Base-by-base conservation (phyloP, 1,140 invertebrate species). In the Helicoverpa armigera region DNA sequence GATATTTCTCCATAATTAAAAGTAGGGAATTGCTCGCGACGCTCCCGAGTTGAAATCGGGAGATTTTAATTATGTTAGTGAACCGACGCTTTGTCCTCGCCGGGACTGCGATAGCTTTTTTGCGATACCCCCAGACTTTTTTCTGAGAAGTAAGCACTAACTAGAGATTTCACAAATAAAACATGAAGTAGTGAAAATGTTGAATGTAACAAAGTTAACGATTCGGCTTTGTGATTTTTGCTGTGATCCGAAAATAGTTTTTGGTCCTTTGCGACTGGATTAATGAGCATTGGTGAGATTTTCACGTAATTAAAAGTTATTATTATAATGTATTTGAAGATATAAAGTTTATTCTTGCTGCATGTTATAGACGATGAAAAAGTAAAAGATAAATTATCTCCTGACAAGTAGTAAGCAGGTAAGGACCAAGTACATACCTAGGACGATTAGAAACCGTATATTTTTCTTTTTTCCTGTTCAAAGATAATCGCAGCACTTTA, bases 61-160 rank as follows among this genome's bases (percentile, higher is more conserved):
- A 73, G 69, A 72, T 83, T 83, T 83, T 83, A 83, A 83, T 83
- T 83, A 80, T 83, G 82, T 83, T 83, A 83, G 82, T 80, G 74
- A 83, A 80, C 79, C 74, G 79, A 63, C 50, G 43, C 73, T 75
- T 75, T 81, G 80, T 81, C 67, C 82, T 67, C 31, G 18, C 16
- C 31, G 75, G 43, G 60, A 23, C 50, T 48, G 61, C 53, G 73
- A 83, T 76, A 54, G 78, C 79, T 83, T 83, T 83, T 83, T 80
- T 81, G 81, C 73, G 77, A 80, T 83, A 83, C 74, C 79, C 69
- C 29, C 70, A 69, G 48, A 74, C 51, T 74, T 80, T 69, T 80
- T 73, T 70, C 76, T 69, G 63, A 63, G 70, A 80, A 80, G 70
- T 73, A 74, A 80, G 70, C 78, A 73, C 69, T 80, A 80, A 80